phyloP scores from a whole-genome alignment of 2,888 invertebrate genomes.

The Oligia latruncula region DNA sequence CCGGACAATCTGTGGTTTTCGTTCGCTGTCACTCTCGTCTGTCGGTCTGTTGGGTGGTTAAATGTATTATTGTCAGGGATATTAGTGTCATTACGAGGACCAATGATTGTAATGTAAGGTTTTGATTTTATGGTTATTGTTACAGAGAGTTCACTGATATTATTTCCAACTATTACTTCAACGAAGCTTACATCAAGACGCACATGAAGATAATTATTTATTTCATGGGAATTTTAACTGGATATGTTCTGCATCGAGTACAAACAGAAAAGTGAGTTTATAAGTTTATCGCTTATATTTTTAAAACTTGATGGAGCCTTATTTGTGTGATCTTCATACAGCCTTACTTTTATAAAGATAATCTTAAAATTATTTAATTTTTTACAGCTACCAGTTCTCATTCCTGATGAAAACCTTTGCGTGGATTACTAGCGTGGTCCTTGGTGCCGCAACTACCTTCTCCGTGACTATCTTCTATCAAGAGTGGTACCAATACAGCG shows the following conservation, averaged over 20 bases:
- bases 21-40: too few relatives aligned
- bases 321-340: background rate
- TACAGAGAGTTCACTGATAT: conserved; percentile 92
- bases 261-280: conserved; percentile 90
- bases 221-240: conserved; percentile 92
- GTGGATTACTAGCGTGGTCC: conserved; percentile 81
- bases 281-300: background rate
- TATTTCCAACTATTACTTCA: conserved; percentile 91
- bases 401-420: conserved; percentile 77
- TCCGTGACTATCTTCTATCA: conserved; percentile 92
- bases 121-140: conserved; percentile 57
- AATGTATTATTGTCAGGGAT: background rate
- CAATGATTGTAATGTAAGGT: background rate
- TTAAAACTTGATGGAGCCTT: background rate
- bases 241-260: conserved; percentile 91
- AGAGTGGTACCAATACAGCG: conserved; percentile 90
- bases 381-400: conserved; percentile 81
- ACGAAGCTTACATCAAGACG: conserved; percentile 92
- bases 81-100: too few relatives aligned
- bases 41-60: too few relatives aligned
- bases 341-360: background rate
- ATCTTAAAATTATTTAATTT: too few relatives aligned
- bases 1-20: too few relatives aligned
- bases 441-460: conserved; percentile 90
- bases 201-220: conserved; percentile 94